Evolutionary conservation across 2,797 vertebrate genomes (phyloP).

Genomic region (Sternotherus odoratus): DNA sequence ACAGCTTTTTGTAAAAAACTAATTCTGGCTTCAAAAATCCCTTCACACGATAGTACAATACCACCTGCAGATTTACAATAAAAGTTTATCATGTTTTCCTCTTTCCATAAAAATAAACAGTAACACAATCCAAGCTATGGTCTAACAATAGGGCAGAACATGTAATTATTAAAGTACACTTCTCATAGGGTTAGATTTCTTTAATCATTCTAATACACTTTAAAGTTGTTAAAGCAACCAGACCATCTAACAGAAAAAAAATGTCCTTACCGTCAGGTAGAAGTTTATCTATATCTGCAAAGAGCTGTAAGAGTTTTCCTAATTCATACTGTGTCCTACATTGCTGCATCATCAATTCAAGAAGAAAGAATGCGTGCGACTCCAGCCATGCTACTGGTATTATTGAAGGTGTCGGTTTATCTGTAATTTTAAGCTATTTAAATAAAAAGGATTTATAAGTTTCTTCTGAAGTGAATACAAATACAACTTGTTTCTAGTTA

Average conservation of each 20-base stretch:
- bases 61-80: neutral
- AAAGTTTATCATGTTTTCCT: neutral
- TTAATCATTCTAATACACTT: neutral
- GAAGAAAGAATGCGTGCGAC: constrained; percentile 86
- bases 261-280: constrained; percentile 82
- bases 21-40: neutral
- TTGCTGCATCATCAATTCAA: constrained; percentile 88
- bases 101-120: neutral
- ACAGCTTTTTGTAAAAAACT: neutral
- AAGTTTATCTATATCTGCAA: constrained; percentile 83
- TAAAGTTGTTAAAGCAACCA: neutral
- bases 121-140: neutral
- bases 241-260: accelerated
- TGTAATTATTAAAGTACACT: neutral
- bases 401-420: neutral
- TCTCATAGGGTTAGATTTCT: neutral
- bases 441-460: neutral
- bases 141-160: neutral
- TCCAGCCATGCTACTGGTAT: constrained; percentile 88
- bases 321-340: constrained; percentile 89
- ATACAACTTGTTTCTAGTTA: neutral
- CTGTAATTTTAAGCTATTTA: constrained; percentile 76
- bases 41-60: neutral
- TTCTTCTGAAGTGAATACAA: neutral
- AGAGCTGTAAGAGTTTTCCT: constrained; percentile 87